A percentile compares a stretch with the other conserved stretches of the same genome.
phyloP scores from a whole-genome alignment of 2,888 invertebrate genomes.

The Yponomeuta malinellus region DNA sequence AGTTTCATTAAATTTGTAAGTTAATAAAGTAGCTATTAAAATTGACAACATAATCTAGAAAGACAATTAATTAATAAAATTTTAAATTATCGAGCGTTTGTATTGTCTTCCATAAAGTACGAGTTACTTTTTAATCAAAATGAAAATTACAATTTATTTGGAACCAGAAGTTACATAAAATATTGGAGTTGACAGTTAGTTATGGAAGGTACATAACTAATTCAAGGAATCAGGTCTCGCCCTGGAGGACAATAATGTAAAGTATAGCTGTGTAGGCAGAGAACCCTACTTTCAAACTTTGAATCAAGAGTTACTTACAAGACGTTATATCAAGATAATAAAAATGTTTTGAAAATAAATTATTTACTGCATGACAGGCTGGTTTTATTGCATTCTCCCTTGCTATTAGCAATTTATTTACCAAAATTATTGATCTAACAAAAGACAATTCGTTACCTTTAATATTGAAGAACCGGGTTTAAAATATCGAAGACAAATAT shows the following conservation, averaged over 20 bases:
- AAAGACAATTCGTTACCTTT: too few relatives aligned
- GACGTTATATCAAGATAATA: slow-evolving; percentile 55
- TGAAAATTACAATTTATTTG: background rate
- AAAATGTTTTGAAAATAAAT: slow-evolving; percentile 70
- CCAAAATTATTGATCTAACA: too few relatives aligned
- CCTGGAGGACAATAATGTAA: slow-evolving; percentile 76
- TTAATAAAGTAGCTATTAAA: background rate
- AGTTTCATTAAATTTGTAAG: background rate
- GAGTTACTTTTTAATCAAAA: slow-evolving; percentile 27
- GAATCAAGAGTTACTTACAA: slow-evolving; percentile 48
- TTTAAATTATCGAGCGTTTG: slow-evolving; percentile 44
- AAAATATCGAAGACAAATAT: too few relatives aligned
- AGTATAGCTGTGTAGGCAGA: slow-evolving; percentile 66
- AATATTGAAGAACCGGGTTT: too few relatives aligned
- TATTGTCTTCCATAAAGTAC: slow-evolving; percentile 71
- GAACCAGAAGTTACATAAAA: background rate
- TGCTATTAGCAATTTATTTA: too few relatives aligned
- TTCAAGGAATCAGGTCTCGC: slow-evolving; percentile 56
- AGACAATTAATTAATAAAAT: background rate
- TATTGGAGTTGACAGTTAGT: slow-evolving; percentile 17
- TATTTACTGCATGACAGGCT: slow-evolving; percentile 64
- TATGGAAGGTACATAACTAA: slow-evolving; percentile 3
- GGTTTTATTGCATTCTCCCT: slow-evolving; percentile 27
- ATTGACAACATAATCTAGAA: too few relatives aligned
- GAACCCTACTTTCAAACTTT: slow-evolving; percentile 60